Base-by-base conservation (phyloP, 2,113 vertebrate genomes). In the Pelecanus crispus region DNA sequence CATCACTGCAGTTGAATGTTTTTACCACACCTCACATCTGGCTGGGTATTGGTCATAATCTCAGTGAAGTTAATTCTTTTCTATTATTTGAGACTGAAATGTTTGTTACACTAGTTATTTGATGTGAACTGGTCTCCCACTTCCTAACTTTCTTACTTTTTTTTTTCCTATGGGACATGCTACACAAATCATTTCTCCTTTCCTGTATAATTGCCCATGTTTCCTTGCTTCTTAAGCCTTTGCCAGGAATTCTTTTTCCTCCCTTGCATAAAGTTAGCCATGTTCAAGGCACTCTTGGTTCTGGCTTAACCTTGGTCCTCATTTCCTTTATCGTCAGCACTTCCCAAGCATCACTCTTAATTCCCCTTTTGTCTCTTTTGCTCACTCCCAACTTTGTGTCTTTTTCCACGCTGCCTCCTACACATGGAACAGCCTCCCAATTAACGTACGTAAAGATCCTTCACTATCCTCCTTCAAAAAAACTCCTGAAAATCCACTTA, bases 401-500 rank as follows among this genome's bases (percentile, higher is more conserved):
- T 97, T 96, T 97, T 97, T 97, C 97, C 97, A 97, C 94, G 97
- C 97, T 97, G 97, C 96, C 96, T 97, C 96, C 97, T 97, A 97
- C 95, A 95, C 92, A 96, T 97, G 97, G 96, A 97, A 97, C 94
- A 97, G 94, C 90, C 95, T 97, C 96, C 96, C 97, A 95, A 90
- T 97, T 95, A 97, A 97, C 95, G 95, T 97, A 97, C 95, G 96
- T 97, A 97, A 97, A 92, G 94, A 90, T 97, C 96, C 96, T 97
- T 97, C 95, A 24, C 95, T 97, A 92, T 97, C 94, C 92, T 96
- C 95, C 96, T 97, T 95, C 95, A 86, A 92, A 93, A 88, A 79
- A 68, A 5, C 88, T 97, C 86, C 95, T 96, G 87, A 93, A 93
- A 97, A 95, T 95, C 88, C 95, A 95, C 97, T 82, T 88, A 87